A percentile compares a stretch with the other conserved stretches of the same genome.
phyloP scores from a whole-genome alignment of 1,140 invertebrate species.

The Octopus sinensis region DNA sequence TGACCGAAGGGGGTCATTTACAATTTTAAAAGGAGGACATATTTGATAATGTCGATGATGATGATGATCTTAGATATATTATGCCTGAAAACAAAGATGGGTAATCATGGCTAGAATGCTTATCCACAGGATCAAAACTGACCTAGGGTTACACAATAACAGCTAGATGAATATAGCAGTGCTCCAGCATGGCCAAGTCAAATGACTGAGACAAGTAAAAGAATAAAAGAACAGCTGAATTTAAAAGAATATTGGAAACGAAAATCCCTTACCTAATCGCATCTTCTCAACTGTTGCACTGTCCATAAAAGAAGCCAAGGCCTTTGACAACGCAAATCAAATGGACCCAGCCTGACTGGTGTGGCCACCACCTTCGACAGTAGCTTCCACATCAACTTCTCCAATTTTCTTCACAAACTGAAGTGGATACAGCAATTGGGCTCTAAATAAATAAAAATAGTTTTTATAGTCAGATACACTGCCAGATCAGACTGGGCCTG shows the following conservation, averaged over 20 bases:
- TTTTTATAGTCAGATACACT: not conserved
- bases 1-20: too few relatives aligned
- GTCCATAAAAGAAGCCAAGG: conserved; percentile 78
- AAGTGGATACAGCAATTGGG: conserved; percentile 80
- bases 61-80: too few relatives aligned
- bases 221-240: not conserved
- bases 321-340: conserved; percentile 77
- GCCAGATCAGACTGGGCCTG: not conserved
- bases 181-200: too few relatives aligned
- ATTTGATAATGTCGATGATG: too few relatives aligned
- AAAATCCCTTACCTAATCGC: conserved; percentile 70
- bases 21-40: too few relatives aligned
- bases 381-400: conserved; percentile 80
- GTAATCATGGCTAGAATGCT: too few relatives aligned
- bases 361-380: conserved; percentile 68
- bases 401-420: conserved; percentile 73
- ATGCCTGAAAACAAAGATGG: too few relatives aligned
- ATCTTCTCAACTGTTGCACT: conserved; percentile 75
- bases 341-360: conserved; percentile 80
- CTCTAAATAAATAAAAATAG: conserved; percentile 38
- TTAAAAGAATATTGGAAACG: not conserved
- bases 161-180: not conserved
- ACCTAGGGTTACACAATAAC: not conserved
- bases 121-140: too few relatives aligned
- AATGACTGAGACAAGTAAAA: too few relatives aligned